phyloP scores from a whole-genome alignment of 2,797 vertebrate species.

The Remorina albescens region DNA sequence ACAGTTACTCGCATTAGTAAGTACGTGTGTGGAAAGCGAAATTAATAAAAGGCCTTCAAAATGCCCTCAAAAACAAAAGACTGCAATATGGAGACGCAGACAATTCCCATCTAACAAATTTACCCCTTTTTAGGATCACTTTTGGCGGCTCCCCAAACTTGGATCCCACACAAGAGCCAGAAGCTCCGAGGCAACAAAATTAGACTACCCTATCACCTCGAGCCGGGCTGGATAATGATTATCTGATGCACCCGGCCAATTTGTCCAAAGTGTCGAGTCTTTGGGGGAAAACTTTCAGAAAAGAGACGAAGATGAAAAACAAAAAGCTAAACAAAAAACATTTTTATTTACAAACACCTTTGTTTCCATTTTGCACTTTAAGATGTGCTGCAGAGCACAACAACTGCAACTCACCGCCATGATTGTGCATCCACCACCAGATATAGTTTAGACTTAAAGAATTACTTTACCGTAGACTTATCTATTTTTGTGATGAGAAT shows the following conservation, averaged over 20 bases:
- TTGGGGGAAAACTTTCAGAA: background rate
- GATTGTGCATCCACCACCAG: constrained; percentile 69
- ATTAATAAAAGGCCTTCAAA: background rate
- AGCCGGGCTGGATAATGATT: constrained; percentile 48
- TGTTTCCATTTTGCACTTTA: constrained; percentile 82
- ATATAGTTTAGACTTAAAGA: constrained; percentile 42
- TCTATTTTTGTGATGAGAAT: constrained; percentile 73
- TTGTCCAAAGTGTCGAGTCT: constrained; percentile 58
- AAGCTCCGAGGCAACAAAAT: constrained; percentile 38
- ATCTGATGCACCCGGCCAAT: constrained; percentile 57
- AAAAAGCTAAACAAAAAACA: background rate
- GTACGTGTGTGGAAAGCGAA: constrained; percentile 3
- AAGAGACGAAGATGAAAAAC: background rate
- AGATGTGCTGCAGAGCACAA: constrained; percentile 70
- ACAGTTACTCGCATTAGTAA: background rate
- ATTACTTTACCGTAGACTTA: constrained; percentile 62
- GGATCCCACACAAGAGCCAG: constrained; percentile 40
- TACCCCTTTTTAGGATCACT: constrained; percentile 6
- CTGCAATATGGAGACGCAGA: constrained; percentile 19
- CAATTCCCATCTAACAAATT: constrained; percentile 33
- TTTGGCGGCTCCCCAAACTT: constrained; percentile 53
- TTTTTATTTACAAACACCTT: constrained; percentile 53
- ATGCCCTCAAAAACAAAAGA: constrained; percentile 12
- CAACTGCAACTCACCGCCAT: constrained; percentile 70
- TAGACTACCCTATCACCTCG: constrained; percentile 29